Conservation (phyloP, 2,888 invertebrate genomes). For the Pelosia muscerda region DNA sequence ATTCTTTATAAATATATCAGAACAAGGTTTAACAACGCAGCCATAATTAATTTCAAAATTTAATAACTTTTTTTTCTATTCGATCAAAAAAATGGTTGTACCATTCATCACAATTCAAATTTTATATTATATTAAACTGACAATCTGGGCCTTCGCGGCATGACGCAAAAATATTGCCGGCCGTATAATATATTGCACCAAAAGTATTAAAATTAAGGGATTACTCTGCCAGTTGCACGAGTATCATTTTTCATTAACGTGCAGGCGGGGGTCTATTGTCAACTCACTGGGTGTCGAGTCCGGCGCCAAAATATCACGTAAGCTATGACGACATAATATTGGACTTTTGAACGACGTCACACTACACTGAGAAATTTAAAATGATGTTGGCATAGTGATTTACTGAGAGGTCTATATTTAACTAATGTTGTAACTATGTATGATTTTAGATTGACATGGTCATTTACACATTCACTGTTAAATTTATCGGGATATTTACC, state of each 20-base stretch:
- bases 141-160: conserved; percentile 30
- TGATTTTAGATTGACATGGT: too few relatives aligned
- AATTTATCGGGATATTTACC: too few relatives aligned
- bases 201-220: conserved; percentile 54
- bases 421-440: too few relatives aligned
- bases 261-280: conserved; percentile 27
- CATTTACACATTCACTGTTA: too few relatives aligned
- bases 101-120: conserved; percentile 19
- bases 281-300: conserved; percentile 27
- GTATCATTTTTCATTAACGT: conserved; percentile 53
- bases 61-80: conserved; percentile 4
- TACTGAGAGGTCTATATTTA: background rate
- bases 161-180: conserved; percentile 46
- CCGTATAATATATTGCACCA: conserved; percentile 53
- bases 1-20: too few relatives aligned
- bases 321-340: background rate
- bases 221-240: conserved; percentile 43
- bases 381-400: background rate
- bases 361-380: background rate
- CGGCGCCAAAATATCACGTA: conserved; percentile 19
- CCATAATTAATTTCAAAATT: background rate
- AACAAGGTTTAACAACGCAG: too few relatives aligned
- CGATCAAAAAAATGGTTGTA: conserved; percentile 1
- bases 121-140: conserved; percentile 40
- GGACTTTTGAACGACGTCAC: background rate